A percentile compares a stretch with the other conserved stretches of the same genome.
These are phyloP conservation scores for Antitype chi DNA, from an alignment of 2,888 invertebrate genomes.

Conservation along the genomic window DNA sequence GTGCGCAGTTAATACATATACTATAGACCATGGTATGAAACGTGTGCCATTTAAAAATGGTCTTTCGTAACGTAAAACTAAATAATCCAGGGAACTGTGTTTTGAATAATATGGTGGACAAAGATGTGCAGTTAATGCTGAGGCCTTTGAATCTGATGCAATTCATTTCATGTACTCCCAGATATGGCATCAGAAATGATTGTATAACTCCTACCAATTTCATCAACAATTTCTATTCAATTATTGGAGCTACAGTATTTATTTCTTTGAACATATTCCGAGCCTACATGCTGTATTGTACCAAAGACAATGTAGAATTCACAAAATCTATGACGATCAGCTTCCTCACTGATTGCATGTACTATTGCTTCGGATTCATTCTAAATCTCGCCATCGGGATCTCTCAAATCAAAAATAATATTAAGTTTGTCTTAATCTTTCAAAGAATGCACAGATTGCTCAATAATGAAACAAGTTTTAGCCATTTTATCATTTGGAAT, in stretches of 20 bases:
- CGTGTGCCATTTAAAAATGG: conserved; percentile 5
- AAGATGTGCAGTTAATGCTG: conserved; percentile 26
- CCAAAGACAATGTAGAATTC: not conserved
- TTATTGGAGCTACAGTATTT: not conserved
- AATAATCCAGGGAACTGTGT: not conserved
- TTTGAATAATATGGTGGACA: conserved; percentile 18
- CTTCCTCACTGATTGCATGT: not conserved
- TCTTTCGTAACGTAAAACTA: not conserved
- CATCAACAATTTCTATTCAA: not conserved
- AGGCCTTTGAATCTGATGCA: conserved; percentile 26
- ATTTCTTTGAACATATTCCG: not conserved
- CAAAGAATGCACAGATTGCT: conserved; percentile 29
- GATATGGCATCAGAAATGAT: conserved; percentile 22
- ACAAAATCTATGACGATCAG: not conserved
- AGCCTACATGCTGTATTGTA: not conserved
- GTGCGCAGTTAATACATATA: not conserved
- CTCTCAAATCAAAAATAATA: conserved; percentile 5
- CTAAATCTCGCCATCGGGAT: conserved; percentile 8
- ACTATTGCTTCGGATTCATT: conserved; percentile 12
- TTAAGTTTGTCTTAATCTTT: conserved; percentile 22
- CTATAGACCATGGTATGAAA: not conserved
- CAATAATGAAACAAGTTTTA: conserved; percentile 7
- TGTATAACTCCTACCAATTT: not conserved
- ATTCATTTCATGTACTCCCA: not conserved
- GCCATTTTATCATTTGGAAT: conserved; percentile 18